A percentile compares a stretch with the other conserved stretches of the same genome.
These are phyloP conservation scores for Phenacoccus solenopsis DNA, from an alignment of 1,140 invertebrate genomes.

Conservation along the genomic window DNA sequence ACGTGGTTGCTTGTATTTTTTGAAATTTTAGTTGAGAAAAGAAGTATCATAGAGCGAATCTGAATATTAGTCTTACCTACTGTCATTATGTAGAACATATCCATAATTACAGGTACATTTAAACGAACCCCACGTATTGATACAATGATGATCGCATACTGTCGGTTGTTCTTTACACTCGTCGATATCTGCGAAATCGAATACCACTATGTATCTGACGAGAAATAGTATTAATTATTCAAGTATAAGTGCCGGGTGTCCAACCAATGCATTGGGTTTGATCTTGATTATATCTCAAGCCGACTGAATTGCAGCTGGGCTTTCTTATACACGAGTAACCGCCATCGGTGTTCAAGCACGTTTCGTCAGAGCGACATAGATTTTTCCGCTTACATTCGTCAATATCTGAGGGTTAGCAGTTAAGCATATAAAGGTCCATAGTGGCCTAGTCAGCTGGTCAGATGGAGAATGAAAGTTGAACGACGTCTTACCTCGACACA, in stretches of 20 bases:
- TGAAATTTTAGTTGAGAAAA: too few relatives aligned
- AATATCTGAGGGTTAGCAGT: too few relatives aligned
- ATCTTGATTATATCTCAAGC: background rate
- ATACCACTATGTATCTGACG: too few relatives aligned
- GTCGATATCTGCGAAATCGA: conserved; percentile 61
- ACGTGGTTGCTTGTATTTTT: too few relatives aligned
- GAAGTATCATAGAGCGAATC: too few relatives aligned
- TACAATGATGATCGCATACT: conserved; percentile 66
- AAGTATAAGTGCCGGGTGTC: too few relatives aligned
- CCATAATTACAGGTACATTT: conserved; percentile 66
- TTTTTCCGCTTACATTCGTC: background rate
- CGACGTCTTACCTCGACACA: background rate
- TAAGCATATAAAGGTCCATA: too few relatives aligned
- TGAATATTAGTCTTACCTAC: conserved; percentile 50
- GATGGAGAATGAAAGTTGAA: too few relatives aligned
- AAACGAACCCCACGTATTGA: conserved; percentile 61
- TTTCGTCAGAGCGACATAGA: background rate
- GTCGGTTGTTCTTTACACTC: conserved; percentile 57
- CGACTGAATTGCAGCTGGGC: background rate
- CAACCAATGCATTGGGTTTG: background rate
- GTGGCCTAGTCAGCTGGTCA: too few relatives aligned
- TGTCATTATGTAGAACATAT: conserved; percentile 65
- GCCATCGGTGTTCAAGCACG: background rate
- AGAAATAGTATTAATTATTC: too few relatives aligned
- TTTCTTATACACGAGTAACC: background rate